A percentile compares a stretch with the other conserved stretches of the same genome.
phyloP scores from a whole-genome alignment of 1,140 invertebrate species.

The Melanaphis sacchari region DNA sequence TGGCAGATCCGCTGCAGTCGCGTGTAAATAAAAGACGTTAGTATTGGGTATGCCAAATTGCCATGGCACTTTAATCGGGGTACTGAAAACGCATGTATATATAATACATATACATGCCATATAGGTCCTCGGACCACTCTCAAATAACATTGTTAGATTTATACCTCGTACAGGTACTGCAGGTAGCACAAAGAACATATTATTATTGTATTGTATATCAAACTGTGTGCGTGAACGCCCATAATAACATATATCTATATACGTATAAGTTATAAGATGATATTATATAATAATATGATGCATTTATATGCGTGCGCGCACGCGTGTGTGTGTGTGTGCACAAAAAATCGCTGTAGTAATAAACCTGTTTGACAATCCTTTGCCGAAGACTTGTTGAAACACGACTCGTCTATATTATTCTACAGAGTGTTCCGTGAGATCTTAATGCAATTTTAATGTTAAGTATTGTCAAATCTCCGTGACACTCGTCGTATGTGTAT shows the following conservation, averaged over 20 bases:
- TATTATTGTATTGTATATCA: background rate
- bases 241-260: background rate
- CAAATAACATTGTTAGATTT: background rate
- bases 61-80: background rate
- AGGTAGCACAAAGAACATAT: background rate
- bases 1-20: background rate
- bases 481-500: too few species aligned
- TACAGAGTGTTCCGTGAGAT: background rate
- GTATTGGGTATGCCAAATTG: background rate
- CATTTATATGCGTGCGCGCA: too few species aligned
- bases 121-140: background rate
- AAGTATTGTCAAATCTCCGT: background rate
- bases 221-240: background rate
- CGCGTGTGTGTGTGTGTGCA: background rate
- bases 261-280: background rate
- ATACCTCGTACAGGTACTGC: background rate
- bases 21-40: background rate
- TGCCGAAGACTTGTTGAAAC: background rate
- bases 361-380: background rate
- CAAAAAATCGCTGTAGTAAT: background rate
- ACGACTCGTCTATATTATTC: background rate
- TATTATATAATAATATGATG: conserved; percentile 1
- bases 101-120: background rate
- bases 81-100: background rate
- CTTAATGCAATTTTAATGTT: conserved; percentile 9